phyloP scores from a whole-genome alignment of 2,888 invertebrate genomes.

The Phragmatobia fuliginosa region DNA sequence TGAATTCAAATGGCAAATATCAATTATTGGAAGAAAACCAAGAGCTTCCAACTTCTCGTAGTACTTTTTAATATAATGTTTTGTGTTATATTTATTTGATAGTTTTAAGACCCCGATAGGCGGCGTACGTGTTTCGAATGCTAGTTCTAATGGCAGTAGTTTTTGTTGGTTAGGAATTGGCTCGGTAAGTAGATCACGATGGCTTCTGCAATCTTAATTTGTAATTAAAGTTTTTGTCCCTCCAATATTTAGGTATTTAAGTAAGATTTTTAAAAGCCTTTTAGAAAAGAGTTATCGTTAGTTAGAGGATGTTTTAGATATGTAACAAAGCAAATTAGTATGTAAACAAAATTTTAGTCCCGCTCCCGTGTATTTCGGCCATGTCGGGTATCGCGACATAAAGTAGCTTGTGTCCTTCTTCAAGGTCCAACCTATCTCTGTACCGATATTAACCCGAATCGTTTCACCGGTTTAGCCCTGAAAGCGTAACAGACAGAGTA shows the following conservation, averaged over 20 bases:
- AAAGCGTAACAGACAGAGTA: no score
- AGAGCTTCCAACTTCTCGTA: conserved; percentile 27
- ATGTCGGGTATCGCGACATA: no score
- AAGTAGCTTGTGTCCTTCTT: no score
- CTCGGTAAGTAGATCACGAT: conserved; percentile 15
- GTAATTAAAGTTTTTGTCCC: conserved; percentile 19
- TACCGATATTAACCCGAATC: no score
- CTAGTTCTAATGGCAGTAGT: conserved; percentile 33
- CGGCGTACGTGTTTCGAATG: conserved; percentile 45
- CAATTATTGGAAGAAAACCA: conserved; percentile 62
- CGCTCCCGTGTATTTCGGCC: no score
- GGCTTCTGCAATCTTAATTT: conserved; percentile 4
- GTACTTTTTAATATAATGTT: conserved; percentile 51
- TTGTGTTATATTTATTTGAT: conserved; percentile 50
- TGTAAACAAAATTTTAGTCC: no score
- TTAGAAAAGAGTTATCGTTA: not conserved
- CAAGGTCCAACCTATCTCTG: no score
- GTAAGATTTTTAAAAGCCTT: not conserved
- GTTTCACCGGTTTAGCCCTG: no score
- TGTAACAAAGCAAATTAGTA: no score
- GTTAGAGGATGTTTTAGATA: not conserved
- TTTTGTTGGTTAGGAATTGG: conserved; percentile 34
- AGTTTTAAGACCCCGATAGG: conserved; percentile 48
- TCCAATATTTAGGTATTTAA: not conserved
- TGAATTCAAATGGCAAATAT: conserved; percentile 78